Conservation (phyloP, 2,113 vertebrate species). For the Tragelaphus scriptus region DNA sequence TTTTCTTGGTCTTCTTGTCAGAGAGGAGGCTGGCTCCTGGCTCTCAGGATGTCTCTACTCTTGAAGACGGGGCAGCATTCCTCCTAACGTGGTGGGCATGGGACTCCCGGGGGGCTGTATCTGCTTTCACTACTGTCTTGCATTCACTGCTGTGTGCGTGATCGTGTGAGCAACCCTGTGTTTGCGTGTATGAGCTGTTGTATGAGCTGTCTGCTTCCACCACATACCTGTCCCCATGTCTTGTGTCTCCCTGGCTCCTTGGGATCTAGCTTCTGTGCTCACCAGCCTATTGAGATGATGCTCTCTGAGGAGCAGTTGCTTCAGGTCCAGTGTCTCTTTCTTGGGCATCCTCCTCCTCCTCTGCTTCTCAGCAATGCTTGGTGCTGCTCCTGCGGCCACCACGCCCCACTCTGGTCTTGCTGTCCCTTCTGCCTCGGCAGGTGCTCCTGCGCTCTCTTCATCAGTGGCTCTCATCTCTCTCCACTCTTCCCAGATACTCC, state of each 20-base stretch:
- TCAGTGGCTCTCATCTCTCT: neutral
- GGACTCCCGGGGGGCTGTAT: neutral
- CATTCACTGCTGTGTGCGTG: neutral
- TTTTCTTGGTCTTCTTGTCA: neutral
- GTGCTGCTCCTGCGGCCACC: neutral
- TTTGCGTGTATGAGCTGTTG: rapidly evolving
- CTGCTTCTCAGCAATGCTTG: neutral
- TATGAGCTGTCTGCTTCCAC: too few relatives aligned
- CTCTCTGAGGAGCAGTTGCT: neutral
- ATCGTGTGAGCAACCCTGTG: rapidly evolving
- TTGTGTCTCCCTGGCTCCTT: neutral
- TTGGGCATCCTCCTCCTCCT: neutral
- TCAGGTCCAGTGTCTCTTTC: neutral
- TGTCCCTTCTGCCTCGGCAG: neutral
- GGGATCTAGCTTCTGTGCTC: neutral
- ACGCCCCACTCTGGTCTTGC: rapidly evolving
- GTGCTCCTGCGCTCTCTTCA: neutral
- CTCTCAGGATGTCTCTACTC: neutral
- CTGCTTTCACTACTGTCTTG: neutral
- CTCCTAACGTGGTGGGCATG: neutral
- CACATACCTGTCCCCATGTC: neutral
- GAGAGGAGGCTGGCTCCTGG: neutral
- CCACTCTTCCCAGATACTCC: neutral
- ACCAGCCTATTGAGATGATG: neutral
- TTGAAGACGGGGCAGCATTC: neutral